Percentiles rank a stretch among this genome's conserved stretches.
Conservation (phyloP, 2,888 invertebrate genomes). For the Blastobasis adustella region DNA sequence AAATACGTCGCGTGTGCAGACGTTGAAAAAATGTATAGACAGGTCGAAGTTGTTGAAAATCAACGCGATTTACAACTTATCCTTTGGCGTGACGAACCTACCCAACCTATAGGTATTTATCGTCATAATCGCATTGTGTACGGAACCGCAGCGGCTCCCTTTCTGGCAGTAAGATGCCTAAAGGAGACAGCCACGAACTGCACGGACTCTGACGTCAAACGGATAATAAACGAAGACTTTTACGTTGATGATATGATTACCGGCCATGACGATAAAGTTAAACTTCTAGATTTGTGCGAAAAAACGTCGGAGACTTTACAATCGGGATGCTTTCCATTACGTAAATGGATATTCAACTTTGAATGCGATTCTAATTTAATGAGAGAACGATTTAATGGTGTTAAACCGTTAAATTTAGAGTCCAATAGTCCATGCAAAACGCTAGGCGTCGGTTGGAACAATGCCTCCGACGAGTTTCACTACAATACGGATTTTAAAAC, state of each 20-base stretch:
- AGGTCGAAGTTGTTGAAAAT: conserved; percentile 14
- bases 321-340: conserved; percentile 9
- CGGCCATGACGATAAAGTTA: conserved; percentile 9
- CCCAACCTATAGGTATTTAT: conserved; percentile 13
- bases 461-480: conserved; percentile 9
- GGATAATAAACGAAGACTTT: conserved; percentile 16
- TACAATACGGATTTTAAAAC: conserved; percentile 4
- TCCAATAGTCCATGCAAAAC: conserved; percentile 9
- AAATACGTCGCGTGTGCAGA: conserved; percentile 12
- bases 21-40: conserved; percentile 20
- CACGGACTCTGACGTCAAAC: conserved; percentile 9
- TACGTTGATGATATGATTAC: conserved; percentile 22
- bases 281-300: conserved; percentile 1
- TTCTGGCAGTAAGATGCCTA: conserved; percentile 19
- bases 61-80: conserved; percentile 22
- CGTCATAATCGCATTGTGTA: conserved; percentile 14
- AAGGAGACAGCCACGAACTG: conserved; percentile 20
- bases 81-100: conserved; percentile 19
- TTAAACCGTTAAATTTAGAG: neutral
- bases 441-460: conserved; percentile 14
- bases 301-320: neutral
- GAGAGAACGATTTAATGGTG: conserved; percentile 1
- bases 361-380: neutral
- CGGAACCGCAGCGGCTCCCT: conserved; percentile 20
- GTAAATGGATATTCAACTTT: conserved; percentile 13